These are phyloP conservation scores for Dasysyrphus tricinctus DNA, from an alignment of 2,888 invertebrate genomes.

Conservation along the genomic window DNA sequence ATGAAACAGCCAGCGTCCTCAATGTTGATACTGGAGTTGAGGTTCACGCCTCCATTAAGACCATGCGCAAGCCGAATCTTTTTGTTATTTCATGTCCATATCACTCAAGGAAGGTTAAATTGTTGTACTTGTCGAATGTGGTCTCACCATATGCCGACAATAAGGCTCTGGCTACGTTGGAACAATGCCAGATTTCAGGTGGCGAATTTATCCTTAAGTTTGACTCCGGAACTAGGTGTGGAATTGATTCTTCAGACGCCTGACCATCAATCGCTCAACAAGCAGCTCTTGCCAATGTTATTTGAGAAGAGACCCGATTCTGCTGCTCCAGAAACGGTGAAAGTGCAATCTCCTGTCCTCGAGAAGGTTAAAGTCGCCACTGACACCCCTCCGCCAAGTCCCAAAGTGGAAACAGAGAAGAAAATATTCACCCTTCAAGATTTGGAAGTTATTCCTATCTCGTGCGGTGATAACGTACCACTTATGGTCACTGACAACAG, in stretches of 20 bases:
- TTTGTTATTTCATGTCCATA: slow-evolving; percentile 76
- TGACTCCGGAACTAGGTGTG: slow-evolving; percentile 52
- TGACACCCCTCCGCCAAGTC: slow-evolving; percentile 27
- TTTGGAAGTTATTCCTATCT: slow-evolving; percentile 76
- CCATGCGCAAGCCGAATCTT: slow-evolving; percentile 73
- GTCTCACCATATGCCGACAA: slow-evolving; percentile 73
- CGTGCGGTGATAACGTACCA: slow-evolving; percentile 70
- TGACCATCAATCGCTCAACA: slow-evolving; percentile 76
- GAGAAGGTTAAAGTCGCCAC: slow-evolving; percentile 14
- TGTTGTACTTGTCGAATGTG: slow-evolving; percentile 76
- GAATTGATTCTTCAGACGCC: slow-evolving; percentile 74
- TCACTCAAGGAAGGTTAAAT: slow-evolving; percentile 68
- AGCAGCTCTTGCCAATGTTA: slow-evolving; percentile 76
- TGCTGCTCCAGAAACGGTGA: background rate
- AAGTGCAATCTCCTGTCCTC: slow-evolving; percentile 31
- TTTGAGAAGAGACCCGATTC: slow-evolving; percentile 66
- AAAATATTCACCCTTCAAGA: slow-evolving; percentile 71
- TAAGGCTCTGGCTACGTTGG: slow-evolving; percentile 72
- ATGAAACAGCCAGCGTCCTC: slow-evolving; percentile 56
- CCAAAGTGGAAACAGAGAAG: background rate
- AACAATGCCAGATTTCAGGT: slow-evolving; percentile 64
- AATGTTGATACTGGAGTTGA: slow-evolving; percentile 76
- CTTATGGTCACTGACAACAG: slow-evolving; percentile 76
- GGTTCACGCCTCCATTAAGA: slow-evolving; percentile 30
- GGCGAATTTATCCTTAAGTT: slow-evolving; percentile 75